A percentile compares a stretch with the other conserved stretches of the same genome.
Conservation (phyloP, 2,888 invertebrate genomes). For the Mylabris sibirica region DNA sequence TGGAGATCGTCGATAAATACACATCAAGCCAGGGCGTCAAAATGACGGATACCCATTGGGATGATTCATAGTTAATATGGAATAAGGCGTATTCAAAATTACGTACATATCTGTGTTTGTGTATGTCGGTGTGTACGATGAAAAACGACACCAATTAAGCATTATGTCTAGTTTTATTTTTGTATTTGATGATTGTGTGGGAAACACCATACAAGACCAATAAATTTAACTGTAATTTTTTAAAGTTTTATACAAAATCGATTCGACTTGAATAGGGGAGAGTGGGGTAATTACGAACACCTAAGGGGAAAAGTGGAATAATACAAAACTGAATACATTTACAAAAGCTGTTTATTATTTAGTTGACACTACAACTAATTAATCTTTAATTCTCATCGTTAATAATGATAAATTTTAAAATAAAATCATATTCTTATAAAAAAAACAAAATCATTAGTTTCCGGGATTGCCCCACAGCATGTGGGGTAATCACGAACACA, state of each 20-base stretch:
- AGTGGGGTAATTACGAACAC: neutral
- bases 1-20: constrained; percentile 42
- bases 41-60: constrained; percentile 42
- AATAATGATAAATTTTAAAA: neutral
- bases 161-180: constrained; percentile 3
- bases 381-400: too few relatives aligned
- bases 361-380: too few relatives aligned
- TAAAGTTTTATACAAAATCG: too few relatives aligned
- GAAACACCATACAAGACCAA: neutral
- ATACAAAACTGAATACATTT: too few relatives aligned
- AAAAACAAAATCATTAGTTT: neutral
- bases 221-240: neutral
- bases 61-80: constrained; percentile 42
- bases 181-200: neutral
- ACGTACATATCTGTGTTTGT: constrained; percentile 17
- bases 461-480: neutral
- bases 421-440: neutral
- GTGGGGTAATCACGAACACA: neutral
- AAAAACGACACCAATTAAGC: constrained; percentile 20
- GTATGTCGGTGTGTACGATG: constrained; percentile 10
- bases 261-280: too few relatives aligned
- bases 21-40: constrained; percentile 40
- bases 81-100: constrained; percentile 35
- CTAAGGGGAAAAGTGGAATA: neutral
- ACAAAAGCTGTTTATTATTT: too few relatives aligned